Percentiles rank a stretch among this genome's conserved stretches.
Evolutionary conservation across 1,140 invertebrate species (phyloP).

Genomic region (Globodera ellingtonae): DNA sequence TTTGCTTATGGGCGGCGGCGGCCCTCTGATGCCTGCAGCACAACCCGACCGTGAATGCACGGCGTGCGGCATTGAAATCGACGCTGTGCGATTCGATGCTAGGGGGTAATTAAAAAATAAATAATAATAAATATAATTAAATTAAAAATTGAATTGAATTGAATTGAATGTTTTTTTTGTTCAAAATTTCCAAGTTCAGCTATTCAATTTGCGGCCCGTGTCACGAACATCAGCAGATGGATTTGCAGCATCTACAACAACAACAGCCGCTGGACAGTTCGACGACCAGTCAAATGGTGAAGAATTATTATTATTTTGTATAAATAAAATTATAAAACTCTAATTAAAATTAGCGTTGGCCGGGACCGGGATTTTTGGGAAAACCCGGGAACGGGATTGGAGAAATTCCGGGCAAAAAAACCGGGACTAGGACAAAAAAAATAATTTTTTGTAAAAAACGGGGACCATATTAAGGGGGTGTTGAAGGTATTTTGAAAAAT

Average conservation of each 20-base stretch:
- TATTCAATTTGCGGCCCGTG: conserved; percentile 13
- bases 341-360: no score
- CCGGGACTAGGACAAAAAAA: no score
- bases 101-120: conserved; percentile 15
- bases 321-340: no score
- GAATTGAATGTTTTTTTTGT: neutral
- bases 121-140: neutral
- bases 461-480: no score
- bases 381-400: no score
- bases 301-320: no score
- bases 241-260: neutral
- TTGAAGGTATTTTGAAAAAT: no score
- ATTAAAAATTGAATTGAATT: conserved; percentile 10
- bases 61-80: conserved; percentile 33
- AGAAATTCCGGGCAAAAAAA: no score
- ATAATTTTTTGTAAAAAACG: no score
- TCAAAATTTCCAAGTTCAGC: neutral
- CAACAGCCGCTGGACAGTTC: neutral
- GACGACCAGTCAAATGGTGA: no score
- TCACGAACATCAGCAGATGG: conserved; percentile 1
- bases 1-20: neutral
- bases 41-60: conserved; percentile 39
- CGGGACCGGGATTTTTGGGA: no score
- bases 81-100: conserved; percentile 37
- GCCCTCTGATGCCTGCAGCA: neutral